Evolutionary conservation across 2,113 vertebrate genomes (phyloP).

Genomic region (Regulus satrapa): DNA sequence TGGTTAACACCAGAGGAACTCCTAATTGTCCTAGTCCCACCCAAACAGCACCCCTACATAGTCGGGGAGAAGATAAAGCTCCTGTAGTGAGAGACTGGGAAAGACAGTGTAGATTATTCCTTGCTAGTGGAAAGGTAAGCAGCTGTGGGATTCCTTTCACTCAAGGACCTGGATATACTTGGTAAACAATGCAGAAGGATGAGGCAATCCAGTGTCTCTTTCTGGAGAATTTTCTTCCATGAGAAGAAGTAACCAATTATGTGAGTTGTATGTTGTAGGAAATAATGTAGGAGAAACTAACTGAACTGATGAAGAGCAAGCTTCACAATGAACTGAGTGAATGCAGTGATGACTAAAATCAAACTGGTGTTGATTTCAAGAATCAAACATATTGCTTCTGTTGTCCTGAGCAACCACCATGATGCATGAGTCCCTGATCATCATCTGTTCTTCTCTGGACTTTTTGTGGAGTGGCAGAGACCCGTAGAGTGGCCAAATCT

Average conservation of each 20-base stretch:
- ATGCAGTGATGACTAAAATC: background rate
- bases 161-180: background rate
- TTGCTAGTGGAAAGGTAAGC: background rate
- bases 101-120: background rate
- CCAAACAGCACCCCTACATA: background rate
- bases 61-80: background rate
- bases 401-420: background rate
- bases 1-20: background rate
- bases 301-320: background rate
- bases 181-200: background rate
- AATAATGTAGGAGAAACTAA: background rate
- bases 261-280: background rate
- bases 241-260: background rate
- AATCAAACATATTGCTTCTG: background rate
- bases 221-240: background rate
- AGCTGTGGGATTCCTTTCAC: background rate
- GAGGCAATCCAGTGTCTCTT: background rate
- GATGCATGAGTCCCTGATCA: background rate
- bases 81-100: too few relatives aligned
- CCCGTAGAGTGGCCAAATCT: background rate
- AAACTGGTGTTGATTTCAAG: background rate
- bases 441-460: background rate
- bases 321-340: background rate
- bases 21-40: background rate
- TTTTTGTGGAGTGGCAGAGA: background rate